Evolutionary conservation across 2,888 invertebrate species (phyloP).

Genomic region (Cacoxenus indagator): DNA sequence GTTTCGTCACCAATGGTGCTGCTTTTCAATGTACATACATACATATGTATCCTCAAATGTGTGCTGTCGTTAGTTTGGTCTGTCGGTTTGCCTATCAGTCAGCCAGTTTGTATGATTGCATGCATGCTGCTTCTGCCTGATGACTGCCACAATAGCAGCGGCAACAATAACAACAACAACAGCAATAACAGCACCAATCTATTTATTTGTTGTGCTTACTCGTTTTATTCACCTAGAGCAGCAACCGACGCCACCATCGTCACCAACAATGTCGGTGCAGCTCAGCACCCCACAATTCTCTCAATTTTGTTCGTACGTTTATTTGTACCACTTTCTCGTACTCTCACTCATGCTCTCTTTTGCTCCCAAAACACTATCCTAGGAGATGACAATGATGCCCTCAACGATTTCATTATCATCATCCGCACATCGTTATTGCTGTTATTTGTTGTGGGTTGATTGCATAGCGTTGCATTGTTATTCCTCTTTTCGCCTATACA

Average conservation of each 20-base stretch:
- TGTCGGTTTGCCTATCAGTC: conserved; percentile 11
- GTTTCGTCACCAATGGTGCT: conserved; percentile 20
- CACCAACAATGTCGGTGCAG: too few relatives aligned
- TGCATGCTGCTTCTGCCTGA: conserved; percentile 7
- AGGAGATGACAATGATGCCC: too few relatives aligned
- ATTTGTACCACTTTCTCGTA: neutral
- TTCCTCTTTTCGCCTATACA: neutral
- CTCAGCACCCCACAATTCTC: neutral
- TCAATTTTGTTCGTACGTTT: neutral
- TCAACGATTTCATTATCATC: too few relatives aligned
- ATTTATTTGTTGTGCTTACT: neutral
- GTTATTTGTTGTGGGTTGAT: too few relatives aligned
- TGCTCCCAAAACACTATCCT: too few relatives aligned
- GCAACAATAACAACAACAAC: conserved; percentile 10
- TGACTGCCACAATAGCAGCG: conserved; percentile 10
- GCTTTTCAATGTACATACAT: conserved; percentile 10
- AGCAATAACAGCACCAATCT: neutral
- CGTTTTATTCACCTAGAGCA: conserved; percentile 16
- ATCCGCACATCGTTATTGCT: too few relatives aligned
- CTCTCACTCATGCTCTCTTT: too few relatives aligned
- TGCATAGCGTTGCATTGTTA: neutral
- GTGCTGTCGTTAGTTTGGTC: conserved; percentile 12
- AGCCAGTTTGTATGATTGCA: conserved; percentile 14
- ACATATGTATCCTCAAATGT: neutral
- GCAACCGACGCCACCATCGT: neutral